Conservation (phyloP, 2,888 invertebrate genomes). For the Hofmannophila pseudospretella region DNA sequence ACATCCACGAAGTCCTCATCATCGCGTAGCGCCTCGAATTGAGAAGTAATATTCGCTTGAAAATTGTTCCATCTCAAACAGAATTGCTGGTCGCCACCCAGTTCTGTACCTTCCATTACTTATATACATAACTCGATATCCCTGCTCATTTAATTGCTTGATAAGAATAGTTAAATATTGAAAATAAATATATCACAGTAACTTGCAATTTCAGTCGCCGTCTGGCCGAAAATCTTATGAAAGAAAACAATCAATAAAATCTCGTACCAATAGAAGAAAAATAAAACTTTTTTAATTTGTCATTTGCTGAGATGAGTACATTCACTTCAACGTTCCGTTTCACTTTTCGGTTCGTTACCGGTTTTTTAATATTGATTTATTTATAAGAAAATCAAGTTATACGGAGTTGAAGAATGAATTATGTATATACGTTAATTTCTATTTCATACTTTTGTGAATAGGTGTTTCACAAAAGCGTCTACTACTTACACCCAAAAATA, state of each 20-base stretch:
- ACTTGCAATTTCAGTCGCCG: conserved; percentile 78
- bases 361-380: conserved; percentile 28
- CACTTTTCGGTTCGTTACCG: conserved; percentile 35
- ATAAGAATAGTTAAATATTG: conserved; percentile 75
- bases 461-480: no score
- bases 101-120: conserved; percentile 79
- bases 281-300: conserved; percentile 79
- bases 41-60: conserved; percentile 91
- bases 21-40: conserved; percentile 89
- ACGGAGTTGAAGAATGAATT: no score
- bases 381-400: no score
- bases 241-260: conserved; percentile 80
- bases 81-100: conserved; percentile 88
- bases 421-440: no score
- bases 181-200: conserved; percentile 79
- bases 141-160: conserved; percentile 78
- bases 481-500: no score
- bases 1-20: conserved; percentile 94
- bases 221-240: conserved; percentile 78
- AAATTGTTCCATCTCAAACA: conserved; percentile 94
- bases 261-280: conserved; percentile 78
- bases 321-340: conserved; percentile 74
- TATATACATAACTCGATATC: conserved; percentile 78
- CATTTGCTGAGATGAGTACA: conserved; percentile 74
- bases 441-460: no score